Evolutionary conservation across 1,140 invertebrate species (phyloP).

Genomic region (Delia radicum): DNA sequence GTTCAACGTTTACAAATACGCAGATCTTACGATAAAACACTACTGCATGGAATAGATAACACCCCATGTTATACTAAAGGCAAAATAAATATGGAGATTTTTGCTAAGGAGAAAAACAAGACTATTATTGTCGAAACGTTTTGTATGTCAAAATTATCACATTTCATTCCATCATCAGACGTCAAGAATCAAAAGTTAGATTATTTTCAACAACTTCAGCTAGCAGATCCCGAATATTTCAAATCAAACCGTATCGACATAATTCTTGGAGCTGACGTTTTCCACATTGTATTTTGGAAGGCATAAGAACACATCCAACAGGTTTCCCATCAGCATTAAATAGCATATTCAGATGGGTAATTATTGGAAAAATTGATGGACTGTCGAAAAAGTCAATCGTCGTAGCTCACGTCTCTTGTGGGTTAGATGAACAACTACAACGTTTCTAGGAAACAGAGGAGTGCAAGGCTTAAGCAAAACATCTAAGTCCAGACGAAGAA

Average conservation of each 20-base stretch:
- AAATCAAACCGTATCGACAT: background rate
- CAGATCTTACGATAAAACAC: background rate
- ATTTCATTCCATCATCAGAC: background rate
- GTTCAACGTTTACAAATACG: constrained; percentile 5
- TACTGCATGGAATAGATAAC: background rate
- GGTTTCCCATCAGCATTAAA: constrained; percentile 8
- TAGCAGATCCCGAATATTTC: constrained; percentile 1
- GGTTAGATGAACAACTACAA: background rate
- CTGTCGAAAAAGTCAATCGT: background rate
- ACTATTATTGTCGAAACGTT: background rate
- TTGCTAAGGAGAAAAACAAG: background rate
- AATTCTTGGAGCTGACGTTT: background rate
- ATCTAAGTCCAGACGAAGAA: background rate
- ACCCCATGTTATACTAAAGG: background rate
- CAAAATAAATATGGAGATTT: background rate
- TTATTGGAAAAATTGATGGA: background rate
- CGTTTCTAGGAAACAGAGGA: constrained; percentile 20
- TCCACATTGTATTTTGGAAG: background rate
- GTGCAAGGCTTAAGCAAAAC: background rate
- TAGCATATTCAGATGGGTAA: constrained; percentile 12
- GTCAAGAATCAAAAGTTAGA: background rate
- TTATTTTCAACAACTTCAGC: background rate
- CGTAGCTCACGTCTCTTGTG: background rate
- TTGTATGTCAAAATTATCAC: background rate
- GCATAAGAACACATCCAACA: background rate